Evolutionary conservation across 2,888 invertebrate species (phyloP).

Genomic region (Cepaea hortensis): DNA sequence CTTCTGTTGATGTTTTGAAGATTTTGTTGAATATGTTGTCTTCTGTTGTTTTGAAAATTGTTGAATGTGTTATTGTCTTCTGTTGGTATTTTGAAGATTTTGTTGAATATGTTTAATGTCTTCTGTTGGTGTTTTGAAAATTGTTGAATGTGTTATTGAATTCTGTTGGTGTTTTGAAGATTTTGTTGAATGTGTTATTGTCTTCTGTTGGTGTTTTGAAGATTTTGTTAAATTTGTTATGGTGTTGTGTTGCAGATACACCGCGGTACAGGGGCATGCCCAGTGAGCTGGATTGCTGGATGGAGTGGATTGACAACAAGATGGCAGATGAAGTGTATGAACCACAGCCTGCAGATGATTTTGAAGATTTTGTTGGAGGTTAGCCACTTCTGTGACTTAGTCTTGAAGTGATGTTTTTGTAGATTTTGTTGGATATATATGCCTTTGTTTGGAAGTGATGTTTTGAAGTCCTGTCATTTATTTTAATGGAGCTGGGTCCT

Average conservation of each 20-base stretch:
- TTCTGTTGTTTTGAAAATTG: too few relatives aligned
- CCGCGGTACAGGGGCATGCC: conserved; percentile 73
- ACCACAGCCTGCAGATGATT: conserved; percentile 66
- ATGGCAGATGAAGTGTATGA: conserved; percentile 73
- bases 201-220: conserved; percentile 22
- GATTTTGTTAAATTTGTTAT: neutral
- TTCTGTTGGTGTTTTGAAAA: too few relatives aligned
- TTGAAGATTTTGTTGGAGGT: conserved; percentile 74
- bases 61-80: conserved; percentile 15
- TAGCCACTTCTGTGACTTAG: neutral
- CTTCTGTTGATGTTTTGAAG: neutral
- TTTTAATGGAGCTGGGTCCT: neutral
- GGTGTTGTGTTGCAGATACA: conserved; percentile 65
- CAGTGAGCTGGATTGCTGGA: conserved; percentile 77
- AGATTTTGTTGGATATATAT: neutral
- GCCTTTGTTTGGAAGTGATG: neutral
- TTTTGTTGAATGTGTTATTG: neutral
- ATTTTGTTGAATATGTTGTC: too few relatives aligned
- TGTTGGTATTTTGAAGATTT: too few relatives aligned
- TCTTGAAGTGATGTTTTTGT: neutral
- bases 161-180: neutral
- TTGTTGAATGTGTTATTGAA: neutral
- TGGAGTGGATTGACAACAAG: conserved; percentile 77
- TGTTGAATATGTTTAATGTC: too few relatives aligned
- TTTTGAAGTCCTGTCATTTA: neutral